Conservation (phyloP, 2,888 invertebrate genomes). For the Macrophya alboannulata region DNA sequence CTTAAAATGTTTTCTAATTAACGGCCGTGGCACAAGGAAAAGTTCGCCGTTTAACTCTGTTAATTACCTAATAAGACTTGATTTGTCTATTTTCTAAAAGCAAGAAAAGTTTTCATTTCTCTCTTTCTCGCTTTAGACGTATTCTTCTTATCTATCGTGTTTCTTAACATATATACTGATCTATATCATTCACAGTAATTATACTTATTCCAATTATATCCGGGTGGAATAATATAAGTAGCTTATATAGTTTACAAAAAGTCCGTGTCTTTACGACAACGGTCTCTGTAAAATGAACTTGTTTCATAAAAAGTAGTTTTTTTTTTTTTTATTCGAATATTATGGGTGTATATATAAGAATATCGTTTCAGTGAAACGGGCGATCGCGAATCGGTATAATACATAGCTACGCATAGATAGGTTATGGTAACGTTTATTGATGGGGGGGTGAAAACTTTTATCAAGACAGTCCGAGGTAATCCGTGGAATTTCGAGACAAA, state of each 20-base stretch:
- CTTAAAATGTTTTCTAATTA: constrained; percentile 28
- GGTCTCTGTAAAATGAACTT: neutral
- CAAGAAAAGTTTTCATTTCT: neutral
- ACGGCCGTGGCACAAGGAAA: neutral
- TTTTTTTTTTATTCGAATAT: neutral
- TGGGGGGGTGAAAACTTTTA: constrained; percentile 19
- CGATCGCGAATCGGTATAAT: neutral
- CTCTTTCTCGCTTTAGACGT: neutral
- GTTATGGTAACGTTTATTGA: constrained; percentile 28
- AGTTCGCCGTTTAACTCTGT: neutral
- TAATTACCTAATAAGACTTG: constrained; percentile 45
- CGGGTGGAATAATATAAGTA: too few relatives aligned
- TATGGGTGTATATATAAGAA: neutral
- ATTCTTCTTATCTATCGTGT: neutral
- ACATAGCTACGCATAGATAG: neutral
- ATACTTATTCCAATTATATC: neutral
- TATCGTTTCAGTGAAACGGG: neutral
- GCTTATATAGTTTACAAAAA: too few relatives aligned
- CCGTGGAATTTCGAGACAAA: constrained; percentile 37
- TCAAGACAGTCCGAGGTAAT: constrained; percentile 44
- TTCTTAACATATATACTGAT: neutral
- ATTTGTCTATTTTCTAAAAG: constrained; percentile 37
- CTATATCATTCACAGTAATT: neutral
- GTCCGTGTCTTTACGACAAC: too few relatives aligned
- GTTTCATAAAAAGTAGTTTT: neutral